phyloP scores from a whole-genome alignment of 2,888 invertebrate genomes.

The Athripsodes cinereus region DNA sequence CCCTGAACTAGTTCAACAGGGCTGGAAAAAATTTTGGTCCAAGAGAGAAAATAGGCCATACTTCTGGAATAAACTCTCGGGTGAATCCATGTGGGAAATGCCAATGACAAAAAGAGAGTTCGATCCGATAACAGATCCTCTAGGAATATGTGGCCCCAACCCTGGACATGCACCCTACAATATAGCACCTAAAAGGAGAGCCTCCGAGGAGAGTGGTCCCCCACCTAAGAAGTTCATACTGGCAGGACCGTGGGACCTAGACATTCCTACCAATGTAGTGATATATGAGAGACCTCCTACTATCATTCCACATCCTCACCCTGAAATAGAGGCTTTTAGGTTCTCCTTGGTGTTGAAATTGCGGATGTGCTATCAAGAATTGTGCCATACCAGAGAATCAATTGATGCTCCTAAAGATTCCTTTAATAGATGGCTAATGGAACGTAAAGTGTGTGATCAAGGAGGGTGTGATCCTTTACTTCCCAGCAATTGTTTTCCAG shows the following conservation, averaged over 20 bases:
- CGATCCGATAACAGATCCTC: conserved; percentile 87
- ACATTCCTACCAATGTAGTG: conserved; percentile 86
- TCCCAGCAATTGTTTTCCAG: conserved; percentile 87
- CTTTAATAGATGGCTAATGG: conserved; percentile 94
- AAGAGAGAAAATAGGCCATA: conserved; percentile 91
- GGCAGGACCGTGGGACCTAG: conserved; percentile 92
- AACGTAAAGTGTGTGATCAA: conserved; percentile 84
- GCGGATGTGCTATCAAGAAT: conserved; percentile 86
- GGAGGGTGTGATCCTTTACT: conserved; percentile 84
- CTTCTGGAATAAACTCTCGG: conserved; percentile 93
- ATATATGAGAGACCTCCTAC: conserved; percentile 83
- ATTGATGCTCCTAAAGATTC: conserved; percentile 96
- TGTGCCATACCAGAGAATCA: conserved; percentile 86
- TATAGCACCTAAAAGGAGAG: conserved; percentile 63
- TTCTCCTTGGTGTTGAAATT: conserved; percentile 78
- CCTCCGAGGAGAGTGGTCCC: conserved; percentile 76
- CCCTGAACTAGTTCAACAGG: conserved; percentile 63
- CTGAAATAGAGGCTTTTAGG: conserved; percentile 85
- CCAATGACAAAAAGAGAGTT: conserved; percentile 75
- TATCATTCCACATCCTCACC: conserved; percentile 85
- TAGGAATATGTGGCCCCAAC: conserved; percentile 66
- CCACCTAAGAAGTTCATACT: conserved; percentile 80
- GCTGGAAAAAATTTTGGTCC: conserved; percentile 97
- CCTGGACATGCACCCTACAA: conserved; percentile 45
- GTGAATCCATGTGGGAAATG: conserved; percentile 96